These are phyloP conservation scores for Drosophila histrio DNA, from an alignment of 2,888 invertebrate species.

Conservation along the genomic window DNA sequence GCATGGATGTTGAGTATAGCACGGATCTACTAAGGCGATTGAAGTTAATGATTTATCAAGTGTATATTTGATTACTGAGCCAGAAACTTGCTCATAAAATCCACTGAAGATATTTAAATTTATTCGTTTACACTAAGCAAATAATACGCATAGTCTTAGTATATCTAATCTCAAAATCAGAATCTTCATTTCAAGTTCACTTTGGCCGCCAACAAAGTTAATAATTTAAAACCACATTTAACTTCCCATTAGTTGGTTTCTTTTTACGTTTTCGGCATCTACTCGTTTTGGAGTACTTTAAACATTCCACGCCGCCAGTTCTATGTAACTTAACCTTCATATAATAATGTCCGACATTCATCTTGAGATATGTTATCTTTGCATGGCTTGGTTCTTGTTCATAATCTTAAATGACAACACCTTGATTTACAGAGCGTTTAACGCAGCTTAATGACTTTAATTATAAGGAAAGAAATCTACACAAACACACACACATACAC, in stretches of 20 bases:
- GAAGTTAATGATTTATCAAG: slow-evolving; percentile 15
- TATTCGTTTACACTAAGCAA: neutral
- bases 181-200: slow-evolving; percentile 14
- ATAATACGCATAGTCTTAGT: neutral
- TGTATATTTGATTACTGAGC: neutral
- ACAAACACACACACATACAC: neutral
- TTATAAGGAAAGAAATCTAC: slow-evolving; percentile 46
- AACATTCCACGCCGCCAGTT: slow-evolving; percentile 11
- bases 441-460: slow-evolving; percentile 42
- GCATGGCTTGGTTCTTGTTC: slow-evolving; percentile 18
- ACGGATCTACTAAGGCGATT: slow-evolving; percentile 18
- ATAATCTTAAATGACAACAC: slow-evolving; percentile 50
- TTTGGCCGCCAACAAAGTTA: slow-evolving; percentile 6
- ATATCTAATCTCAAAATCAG: slow-evolving; percentile 13
- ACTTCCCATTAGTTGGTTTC: slow-evolving; percentile 15
- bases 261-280: slow-evolving; percentile 10
- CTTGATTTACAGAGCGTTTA: slow-evolving; percentile 61
- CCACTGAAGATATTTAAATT: neutral
- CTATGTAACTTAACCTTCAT: slow-evolving; percentile 50
- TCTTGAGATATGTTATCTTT: slow-evolving; percentile 25
- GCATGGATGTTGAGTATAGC: slow-evolving; percentile 18
- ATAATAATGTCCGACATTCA: slow-evolving; percentile 10
- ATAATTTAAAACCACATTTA: slow-evolving; percentile 21
- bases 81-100: neutral
- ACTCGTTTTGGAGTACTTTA: slow-evolving; percentile 24